phyloP scores from a whole-genome alignment of 2,113 vertebrate species.

The Leuciscus idus region DNA sequence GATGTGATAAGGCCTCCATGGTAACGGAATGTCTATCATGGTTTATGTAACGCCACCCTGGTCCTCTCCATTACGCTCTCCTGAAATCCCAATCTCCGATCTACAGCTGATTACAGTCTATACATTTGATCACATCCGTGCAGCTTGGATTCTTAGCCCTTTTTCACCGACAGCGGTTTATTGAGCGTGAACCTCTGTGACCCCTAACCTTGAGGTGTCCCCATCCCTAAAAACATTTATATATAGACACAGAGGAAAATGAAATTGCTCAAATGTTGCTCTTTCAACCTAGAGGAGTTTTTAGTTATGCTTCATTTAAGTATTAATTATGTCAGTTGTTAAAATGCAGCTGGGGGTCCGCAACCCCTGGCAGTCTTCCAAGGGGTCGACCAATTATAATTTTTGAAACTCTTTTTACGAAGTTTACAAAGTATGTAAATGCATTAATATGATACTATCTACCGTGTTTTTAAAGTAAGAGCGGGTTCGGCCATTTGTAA shows the following conservation, averaged over 20 bases:
- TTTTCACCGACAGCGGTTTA: neutral
- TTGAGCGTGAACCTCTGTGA: constrained; percentile 7
- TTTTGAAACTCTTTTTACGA: neutral
- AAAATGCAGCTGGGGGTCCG: too few relatives aligned
- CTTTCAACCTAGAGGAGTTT: neutral
- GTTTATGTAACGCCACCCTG: constrained; percentile 54
- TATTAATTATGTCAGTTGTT: neutral
- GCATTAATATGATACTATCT: neutral
- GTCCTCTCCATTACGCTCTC: constrained; percentile 23
- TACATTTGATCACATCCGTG: constrained; percentile 4
- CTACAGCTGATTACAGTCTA: constrained; percentile 32
- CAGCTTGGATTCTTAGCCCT: neutral
- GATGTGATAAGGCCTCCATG: constrained; percentile 60
- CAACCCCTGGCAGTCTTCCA: neutral
- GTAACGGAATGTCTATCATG: constrained; percentile 55
- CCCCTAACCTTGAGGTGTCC: neutral
- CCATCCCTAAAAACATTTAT: neutral
- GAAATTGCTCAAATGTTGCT: neutral
- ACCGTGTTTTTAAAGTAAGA: neutral
- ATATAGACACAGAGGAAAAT: neutral
- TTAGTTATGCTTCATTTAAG: neutral
- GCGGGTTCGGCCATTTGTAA: neutral
- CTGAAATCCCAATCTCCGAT: constrained; percentile 31
- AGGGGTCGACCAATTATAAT: neutral
- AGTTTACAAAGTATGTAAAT: neutral